Conservation (phyloP, 2,797 vertebrate species). For the Sphaeramia orbicularis region DNA sequence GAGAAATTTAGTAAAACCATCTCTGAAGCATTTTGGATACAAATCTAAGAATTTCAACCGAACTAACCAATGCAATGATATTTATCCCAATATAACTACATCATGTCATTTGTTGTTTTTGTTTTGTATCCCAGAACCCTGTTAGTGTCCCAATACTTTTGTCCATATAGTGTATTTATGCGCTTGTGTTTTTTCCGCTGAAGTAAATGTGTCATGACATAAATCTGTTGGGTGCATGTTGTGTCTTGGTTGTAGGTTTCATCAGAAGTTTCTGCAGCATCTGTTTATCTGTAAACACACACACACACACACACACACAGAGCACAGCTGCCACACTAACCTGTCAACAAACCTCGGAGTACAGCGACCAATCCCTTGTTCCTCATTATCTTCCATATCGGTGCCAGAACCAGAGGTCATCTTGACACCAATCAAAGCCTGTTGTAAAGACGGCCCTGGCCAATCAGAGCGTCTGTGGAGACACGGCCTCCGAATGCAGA, state of each 20-base stretch:
- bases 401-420: slow-evolving; percentile 30
- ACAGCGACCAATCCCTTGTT: slow-evolving; percentile 5
- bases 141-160: too few relatives aligned
- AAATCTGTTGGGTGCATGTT: background rate
- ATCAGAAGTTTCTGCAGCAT: background rate
- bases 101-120: too few relatives aligned
- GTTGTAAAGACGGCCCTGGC: background rate
- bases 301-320: background rate
- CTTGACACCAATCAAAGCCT: background rate
- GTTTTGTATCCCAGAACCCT: too few relatives aligned
- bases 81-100: too few relatives aligned
- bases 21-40: too few relatives aligned
- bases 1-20: too few relatives aligned
- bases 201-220: slow-evolving; percentile 18
- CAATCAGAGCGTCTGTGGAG: background rate
- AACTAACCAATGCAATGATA: too few relatives aligned
- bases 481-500: slow-evolving; percentile 7
- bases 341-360: slow-evolving; percentile 9
- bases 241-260: background rate
- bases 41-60: too few relatives aligned
- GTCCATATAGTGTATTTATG: too few relatives aligned
- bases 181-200: slow-evolving; percentile 10
- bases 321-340: slow-evolving; percentile 2
- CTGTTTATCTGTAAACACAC: slow-evolving; percentile 6
- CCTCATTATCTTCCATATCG: slow-evolving; percentile 35